These are phyloP conservation scores for Alces alces DNA, from an alignment of 2,113 vertebrate species.

Conservation along the genomic window DNA sequence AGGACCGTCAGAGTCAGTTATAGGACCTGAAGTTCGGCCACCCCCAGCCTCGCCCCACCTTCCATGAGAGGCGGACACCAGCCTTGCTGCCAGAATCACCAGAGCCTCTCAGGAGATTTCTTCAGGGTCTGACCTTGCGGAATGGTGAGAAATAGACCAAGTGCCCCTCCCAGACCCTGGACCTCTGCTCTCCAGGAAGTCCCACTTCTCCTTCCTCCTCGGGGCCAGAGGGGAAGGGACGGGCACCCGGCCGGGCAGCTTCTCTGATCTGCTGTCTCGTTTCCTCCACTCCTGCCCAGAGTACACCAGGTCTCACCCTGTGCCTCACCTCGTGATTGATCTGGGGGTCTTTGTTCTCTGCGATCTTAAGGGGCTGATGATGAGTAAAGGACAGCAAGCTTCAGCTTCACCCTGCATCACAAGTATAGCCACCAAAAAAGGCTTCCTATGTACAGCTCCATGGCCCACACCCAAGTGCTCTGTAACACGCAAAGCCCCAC, in stretches of 20 bases:
- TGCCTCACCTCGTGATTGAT: background rate
- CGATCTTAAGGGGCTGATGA: background rate
- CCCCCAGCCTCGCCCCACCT: background rate
- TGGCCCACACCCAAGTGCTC: background rate
- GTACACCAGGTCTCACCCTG: background rate
- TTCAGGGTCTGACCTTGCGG: background rate
- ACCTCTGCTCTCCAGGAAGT: background rate
- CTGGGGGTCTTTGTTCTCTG: background rate
- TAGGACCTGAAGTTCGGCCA: fast-evolving
- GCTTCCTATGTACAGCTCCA: background rate
- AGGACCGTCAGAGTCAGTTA: too few species aligned
- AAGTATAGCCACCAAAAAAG: background rate
- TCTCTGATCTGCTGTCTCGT: background rate
- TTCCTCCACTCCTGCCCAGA: background rate
- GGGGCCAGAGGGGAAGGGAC: background rate
- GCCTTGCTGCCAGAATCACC: background rate
- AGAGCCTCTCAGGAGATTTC: background rate
- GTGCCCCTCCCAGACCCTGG: background rate
- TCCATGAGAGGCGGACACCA: background rate
- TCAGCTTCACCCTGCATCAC: background rate
- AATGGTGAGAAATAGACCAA: background rate
- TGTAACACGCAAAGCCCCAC: background rate
- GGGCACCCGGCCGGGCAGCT: fast-evolving
- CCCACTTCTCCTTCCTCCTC: background rate
- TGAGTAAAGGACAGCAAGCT: background rate